Base-by-base conservation (phyloP, 2,888 invertebrate species). In the Polylopha cassiicola region DNA sequence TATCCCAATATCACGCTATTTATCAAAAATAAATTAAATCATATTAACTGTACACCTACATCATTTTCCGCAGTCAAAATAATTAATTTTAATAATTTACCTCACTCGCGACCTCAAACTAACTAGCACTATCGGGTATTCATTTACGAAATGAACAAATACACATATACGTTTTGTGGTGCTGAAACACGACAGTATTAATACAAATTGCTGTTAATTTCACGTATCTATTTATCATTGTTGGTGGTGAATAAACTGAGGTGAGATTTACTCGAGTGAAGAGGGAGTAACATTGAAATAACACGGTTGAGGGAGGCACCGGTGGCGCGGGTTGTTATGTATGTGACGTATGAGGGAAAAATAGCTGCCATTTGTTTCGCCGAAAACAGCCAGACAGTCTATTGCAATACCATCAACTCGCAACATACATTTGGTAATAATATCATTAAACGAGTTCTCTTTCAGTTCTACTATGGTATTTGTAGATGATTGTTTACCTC, bases 311-410 rank as follows among this genome's bases (percentile, higher is more conserved):
- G 36, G 43, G 31, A 11, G 20, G 10, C 7, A 7, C 23, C 2
- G 29, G 26, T 38, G 34, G 38, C 26, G 48, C 42, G 50, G 47
- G 49, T 39, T 44, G 53, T 59, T 59, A 60, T 59, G 56, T 52
- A 61, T 62, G 64, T 48, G 42, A 43, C 48, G 50, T 55, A 54
- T 55, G 51, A 54, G 43, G 53, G 55, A 58, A 55, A 47, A 59
- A 59, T 64, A 53, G 59, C 55, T 52, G 50, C 44, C 61, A 55
- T 62, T 58, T 60, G 57, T 65, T 49, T 48, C 38, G 45, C 44
- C 51, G 48, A 56, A 57, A 56, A 55, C 53, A 60, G 55, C 49
- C 49, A 44, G 48, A 27, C 18, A 5, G n/a, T n/a, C 29, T 18
- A 16, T 24, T 18, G 26, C 13, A 9, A 26, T 2, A 20, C 11